phyloP scores from a whole-genome alignment of 1,140 invertebrate genomes.

The Bathynomus jamesi region DNA sequence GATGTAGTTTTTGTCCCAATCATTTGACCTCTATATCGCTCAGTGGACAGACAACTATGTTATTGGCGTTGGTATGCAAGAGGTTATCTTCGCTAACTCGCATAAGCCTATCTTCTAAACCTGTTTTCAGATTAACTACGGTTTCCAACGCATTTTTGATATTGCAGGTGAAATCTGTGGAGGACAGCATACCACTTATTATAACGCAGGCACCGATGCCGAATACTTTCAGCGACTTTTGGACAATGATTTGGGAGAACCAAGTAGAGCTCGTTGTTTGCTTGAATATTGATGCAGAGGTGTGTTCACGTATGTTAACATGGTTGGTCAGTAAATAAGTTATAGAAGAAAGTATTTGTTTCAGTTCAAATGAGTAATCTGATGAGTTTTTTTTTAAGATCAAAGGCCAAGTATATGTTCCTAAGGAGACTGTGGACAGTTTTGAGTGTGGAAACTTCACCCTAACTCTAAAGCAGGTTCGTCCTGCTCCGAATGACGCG shows the following conservation, averaged over 20 bases:
- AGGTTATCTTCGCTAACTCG: too few relatives aligned
- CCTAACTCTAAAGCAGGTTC: not conserved
- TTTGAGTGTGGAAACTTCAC: not conserved
- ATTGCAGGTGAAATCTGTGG: conserved; percentile 47
- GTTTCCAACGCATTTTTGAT: too few relatives aligned
- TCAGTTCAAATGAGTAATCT: too few relatives aligned
- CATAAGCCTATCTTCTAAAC: too few relatives aligned
- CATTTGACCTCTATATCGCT: too few relatives aligned
- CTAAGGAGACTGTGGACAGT: conserved; percentile 52
- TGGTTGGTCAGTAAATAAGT: too few relatives aligned
- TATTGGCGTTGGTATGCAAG: too few relatives aligned
- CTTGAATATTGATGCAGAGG: conserved; percentile 60
- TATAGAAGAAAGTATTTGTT: too few relatives aligned
- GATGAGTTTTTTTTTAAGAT: not conserved
- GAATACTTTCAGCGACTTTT: conserved; percentile 66
- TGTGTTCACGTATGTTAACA: conserved; percentile 35
- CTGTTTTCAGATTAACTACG: too few relatives aligned
- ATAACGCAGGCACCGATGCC: conserved; percentile 69
- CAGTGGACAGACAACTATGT: too few relatives aligned
- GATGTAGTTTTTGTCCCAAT: too few relatives aligned
- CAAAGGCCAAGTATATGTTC: conserved; percentile 45
- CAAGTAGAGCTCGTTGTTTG: conserved; percentile 71
- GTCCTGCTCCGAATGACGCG: not conserved
- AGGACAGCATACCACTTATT: conserved; percentile 62
- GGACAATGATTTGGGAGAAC: conserved; percentile 77